These are phyloP conservation scores for Parazoanthus atlanticus DNA, from an alignment of 92 coral and sea anemone genomes.

Conservation along the genomic window DNA sequence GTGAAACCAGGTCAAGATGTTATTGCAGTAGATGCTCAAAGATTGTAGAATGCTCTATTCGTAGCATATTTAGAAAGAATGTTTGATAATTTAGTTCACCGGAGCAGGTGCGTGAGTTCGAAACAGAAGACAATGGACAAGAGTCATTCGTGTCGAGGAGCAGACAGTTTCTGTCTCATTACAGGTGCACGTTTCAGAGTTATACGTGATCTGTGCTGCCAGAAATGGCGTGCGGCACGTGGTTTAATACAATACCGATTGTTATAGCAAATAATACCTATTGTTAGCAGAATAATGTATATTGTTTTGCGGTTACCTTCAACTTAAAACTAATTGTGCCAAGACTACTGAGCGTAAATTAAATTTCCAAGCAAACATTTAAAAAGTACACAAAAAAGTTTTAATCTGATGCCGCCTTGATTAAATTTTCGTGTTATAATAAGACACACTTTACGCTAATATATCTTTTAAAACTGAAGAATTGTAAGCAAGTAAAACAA, in stretches of 20 bases:
- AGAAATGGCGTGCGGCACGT: not conserved
- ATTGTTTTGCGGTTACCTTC: not conserved
- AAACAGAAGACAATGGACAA: not conserved
- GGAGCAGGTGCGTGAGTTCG: not conserved
- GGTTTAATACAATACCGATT: not conserved
- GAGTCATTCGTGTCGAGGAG: not conserved
- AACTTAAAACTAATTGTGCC: not conserved
- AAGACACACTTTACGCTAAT: not conserved
- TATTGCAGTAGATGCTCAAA: no score
- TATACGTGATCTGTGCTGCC: not conserved
- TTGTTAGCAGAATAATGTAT: not conserved
- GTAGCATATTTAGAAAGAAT: no score
- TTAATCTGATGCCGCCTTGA: not conserved
- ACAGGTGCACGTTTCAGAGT: not conserved
- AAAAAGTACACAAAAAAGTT: not conserved
- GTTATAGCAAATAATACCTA: not conserved
- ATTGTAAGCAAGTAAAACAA: not conserved
- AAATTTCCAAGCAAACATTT: not conserved
- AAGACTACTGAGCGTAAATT: not conserved
- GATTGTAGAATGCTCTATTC: no score
- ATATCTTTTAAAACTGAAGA: not conserved
- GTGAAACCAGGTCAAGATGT: not conserved
- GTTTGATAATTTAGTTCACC: not conserved
- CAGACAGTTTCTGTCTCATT: not conserved
- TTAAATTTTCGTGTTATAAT: not conserved